Evolutionary conservation across 2,113 vertebrate genomes (phyloP).

Genomic region (Pitta sordida): DNA sequence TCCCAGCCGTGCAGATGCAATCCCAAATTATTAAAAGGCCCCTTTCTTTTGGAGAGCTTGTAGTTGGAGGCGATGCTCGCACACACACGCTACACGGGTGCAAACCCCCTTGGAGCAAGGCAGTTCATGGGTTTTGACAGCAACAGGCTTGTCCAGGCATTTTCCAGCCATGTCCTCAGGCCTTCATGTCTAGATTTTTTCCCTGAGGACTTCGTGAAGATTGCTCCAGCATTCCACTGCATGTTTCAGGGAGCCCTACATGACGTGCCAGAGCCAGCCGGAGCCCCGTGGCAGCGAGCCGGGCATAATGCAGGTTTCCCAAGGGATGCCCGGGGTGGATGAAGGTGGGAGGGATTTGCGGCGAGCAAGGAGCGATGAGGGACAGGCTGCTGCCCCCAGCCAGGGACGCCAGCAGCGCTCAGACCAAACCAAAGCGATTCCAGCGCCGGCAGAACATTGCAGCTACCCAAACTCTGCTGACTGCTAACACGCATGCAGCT

Average conservation of each 20-base stretch:
- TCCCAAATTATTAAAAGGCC: neutral
- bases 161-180: neutral
- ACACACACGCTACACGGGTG: neutral
- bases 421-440: neutral
- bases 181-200: neutral
- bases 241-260: neutral
- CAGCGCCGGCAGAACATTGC: neutral
- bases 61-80: neutral
- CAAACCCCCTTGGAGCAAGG: neutral
- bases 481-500: slow-evolving; percentile 29
- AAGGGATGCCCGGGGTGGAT: neutral
- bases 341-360: neutral
- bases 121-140: neutral
- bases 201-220: slow-evolving; percentile 10
- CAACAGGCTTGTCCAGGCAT: neutral
- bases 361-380: neutral
- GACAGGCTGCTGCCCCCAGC: neutral
- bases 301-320: neutral
- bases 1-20: neutral
- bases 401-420: neutral
- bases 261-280: neutral
- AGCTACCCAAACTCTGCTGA: neutral
- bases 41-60: neutral
- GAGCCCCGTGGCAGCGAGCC: neutral
- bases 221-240: neutral